Percentiles rank a stretch among this genome's conserved stretches.
Conservation (phyloP, 2,797 vertebrate genomes). For the Lates japonicus region DNA sequence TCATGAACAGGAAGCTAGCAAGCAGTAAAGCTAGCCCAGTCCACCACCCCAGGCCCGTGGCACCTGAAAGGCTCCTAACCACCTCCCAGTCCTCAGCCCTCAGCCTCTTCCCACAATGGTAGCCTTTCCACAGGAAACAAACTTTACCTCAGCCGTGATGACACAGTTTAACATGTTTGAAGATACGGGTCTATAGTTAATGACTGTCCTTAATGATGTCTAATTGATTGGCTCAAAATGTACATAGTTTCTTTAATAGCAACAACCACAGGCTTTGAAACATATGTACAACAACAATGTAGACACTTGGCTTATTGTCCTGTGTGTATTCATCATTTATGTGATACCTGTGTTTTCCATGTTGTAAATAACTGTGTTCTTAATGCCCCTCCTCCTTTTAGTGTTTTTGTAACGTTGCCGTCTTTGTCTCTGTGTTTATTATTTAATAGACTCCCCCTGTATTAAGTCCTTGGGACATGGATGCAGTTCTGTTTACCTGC, state of each 20-base stretch:
- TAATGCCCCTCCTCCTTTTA: constrained; percentile 74
- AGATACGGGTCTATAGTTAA: constrained; percentile 37
- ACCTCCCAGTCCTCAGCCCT: constrained; percentile 92
- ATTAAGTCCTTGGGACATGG: constrained; percentile 49
- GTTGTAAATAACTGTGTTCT: constrained; percentile 65
- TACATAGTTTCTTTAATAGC: constrained; percentile 10
- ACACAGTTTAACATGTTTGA: constrained; percentile 29
- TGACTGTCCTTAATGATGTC: constrained; percentile 41
- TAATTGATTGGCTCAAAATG: constrained; percentile 37
- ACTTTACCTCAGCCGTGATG: constrained; percentile 50
- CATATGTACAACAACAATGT: constrained; percentile 9
- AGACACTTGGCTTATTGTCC: constrained; percentile 37
- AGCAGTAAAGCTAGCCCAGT: constrained; percentile 97
- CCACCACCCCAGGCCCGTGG: constrained; percentile 96
- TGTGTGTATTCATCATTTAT: constrained; percentile 67
- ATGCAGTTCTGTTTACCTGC: constrained; percentile 17
- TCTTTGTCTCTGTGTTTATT: constrained; percentile 53
- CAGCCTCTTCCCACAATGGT: constrained; percentile 97
- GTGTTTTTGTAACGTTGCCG: too few species aligned
- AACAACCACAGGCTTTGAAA: constrained; percentile 15
- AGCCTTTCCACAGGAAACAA: constrained; percentile 79
- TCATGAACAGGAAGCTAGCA: constrained; percentile 95
- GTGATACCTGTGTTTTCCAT: constrained; percentile 66
- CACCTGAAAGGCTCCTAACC: constrained; percentile 94
- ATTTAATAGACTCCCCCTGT: too few species aligned